These are phyloP conservation scores for Catamblyrhynchus diadema DNA, from an alignment of 2,797 vertebrate genomes.

Conservation along the genomic window DNA sequence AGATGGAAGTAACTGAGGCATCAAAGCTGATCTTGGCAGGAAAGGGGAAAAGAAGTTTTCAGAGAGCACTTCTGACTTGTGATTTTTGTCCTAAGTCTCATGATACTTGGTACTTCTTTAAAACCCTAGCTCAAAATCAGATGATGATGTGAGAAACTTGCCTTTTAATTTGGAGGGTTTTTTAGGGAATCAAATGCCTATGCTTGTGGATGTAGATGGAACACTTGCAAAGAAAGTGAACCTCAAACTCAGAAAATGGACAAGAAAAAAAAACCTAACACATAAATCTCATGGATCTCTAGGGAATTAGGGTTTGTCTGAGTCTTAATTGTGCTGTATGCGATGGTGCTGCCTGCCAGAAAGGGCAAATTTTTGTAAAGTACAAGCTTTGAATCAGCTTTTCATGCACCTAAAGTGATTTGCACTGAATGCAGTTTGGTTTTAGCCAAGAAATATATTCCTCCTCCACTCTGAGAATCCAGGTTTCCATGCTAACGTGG, in stretches of 20 bases:
- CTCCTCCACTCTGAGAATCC: neutral
- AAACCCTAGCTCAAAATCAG: neutral
- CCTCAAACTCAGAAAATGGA: neutral
- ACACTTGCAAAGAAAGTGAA: neutral
- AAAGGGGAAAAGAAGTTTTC: neutral
- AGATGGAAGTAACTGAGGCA: slow-evolving; percentile 10
- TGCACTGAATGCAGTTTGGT: neutral
- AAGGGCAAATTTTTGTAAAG: neutral
- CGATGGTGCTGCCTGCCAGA: neutral
- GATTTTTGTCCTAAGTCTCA: neutral
- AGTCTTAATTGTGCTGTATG: neutral
- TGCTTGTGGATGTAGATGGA: neutral
- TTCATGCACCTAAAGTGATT: neutral
- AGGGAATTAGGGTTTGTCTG: neutral
- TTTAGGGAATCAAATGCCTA: neutral
- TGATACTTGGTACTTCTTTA: slow-evolving; percentile 23
- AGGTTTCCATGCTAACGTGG: neutral
- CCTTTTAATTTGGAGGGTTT: neutral
- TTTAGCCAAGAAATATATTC: neutral
- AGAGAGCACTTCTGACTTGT: neutral
- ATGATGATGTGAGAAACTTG: slow-evolving; percentile 7
- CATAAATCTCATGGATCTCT: neutral
- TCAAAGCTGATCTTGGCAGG: slow-evolving; percentile 10
- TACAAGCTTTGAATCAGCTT: neutral
- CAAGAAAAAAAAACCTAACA: neutral